Base-by-base conservation (phyloP, 2,888 invertebrate species). In the Anthophora plumipes region DNA sequence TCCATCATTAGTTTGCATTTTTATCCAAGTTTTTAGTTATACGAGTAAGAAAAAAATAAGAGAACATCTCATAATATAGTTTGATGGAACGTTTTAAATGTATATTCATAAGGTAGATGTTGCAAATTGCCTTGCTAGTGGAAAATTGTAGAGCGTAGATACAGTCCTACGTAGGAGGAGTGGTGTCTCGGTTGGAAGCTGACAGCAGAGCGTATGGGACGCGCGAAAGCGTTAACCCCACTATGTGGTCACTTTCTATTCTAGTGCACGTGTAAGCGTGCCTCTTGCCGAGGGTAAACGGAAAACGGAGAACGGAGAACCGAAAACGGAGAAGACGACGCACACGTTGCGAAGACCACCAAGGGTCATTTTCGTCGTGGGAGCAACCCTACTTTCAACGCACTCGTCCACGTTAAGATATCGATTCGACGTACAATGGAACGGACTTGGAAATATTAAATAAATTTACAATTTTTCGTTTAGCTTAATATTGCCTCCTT, bases 211-310 rank as follows among this genome's bases (percentile, higher is more conserved):
- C 54, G 78, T 66, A 79, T 77, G 60, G 72, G 61, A 82, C 72
- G 77, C 83, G 87, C 88, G 85, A 86, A 88, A 85, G 86, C 84
- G 83, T 87, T 87, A 87, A 88, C 88, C 89, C 86, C 90, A 82
- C 88, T 71, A 85, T 82, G 82, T 83, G 84, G 80, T 89, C 87
- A 89, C 85, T 90, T 89, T 89, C 89, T 91, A 90, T 90, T 90
- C 90, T 89, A 86, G 89, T 89, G 90, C 89, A 78, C 82, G 78
- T 77, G 72, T 50, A 72, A 80, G 61, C 72, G 77, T 59, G 73
- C 72, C 77, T 73, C 82, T 77, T 69, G 80, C 71, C 31, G 82
- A 82, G 69, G 80, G 82, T 77, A 70, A 73, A 68, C 76, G 72
- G 48, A 60, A 60, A 68, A 57, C 55, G 52, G 64, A n/a, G n/a